Base-by-base conservation (phyloP, 2,888 invertebrate species). In the Girardia tigrina region DNA sequence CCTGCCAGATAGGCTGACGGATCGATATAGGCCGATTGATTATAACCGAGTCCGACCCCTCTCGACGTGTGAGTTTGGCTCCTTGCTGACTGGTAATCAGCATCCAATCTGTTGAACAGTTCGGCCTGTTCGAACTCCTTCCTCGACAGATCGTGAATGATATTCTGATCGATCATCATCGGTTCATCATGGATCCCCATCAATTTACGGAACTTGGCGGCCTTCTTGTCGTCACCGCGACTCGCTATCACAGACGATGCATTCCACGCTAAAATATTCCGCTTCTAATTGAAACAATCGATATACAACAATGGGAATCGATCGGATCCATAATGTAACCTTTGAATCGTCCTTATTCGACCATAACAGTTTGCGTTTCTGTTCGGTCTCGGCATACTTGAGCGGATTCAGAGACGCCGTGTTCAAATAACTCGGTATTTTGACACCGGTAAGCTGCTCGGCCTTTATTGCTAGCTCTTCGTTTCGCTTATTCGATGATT, bases 31-130 rank as follows among this genome's bases (percentile, higher is more conserved):
- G 73, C 29, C 4, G 29, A 26, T 20, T 28, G 36, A 73, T 26
- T 28, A 20, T 73, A 87, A 0, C 87, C 87, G 0, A 87, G 81
- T 4, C 87, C 87, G 14, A 87, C 82, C 4, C 87, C 87, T 73
- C 94, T 87, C 88, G 94, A 94, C 12, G 94, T 94, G 85, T 95
- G 95, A 0, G 95, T 97, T 26, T 92, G 90, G 78, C 93, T 91
- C 36, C 95, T 87, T 0, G 95, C 95, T 74, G 92, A 91, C 84
- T 94, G 93, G 82, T 97, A 97, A 83, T 97, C 94, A 79, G 91
- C 90, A 82, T 97, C 94, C 89, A 97, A 90, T 73, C 90, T 90
- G 79, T 88, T 88, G 85, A 95, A 94, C 87, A 94, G 88, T 82
- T 93, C 92, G 81, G 82, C 82, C 77, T 86, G 85, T n/a, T 77